Conservation (phyloP, 92 coral and sea anemone genomes). For the Bergia puertoricense region DNA sequence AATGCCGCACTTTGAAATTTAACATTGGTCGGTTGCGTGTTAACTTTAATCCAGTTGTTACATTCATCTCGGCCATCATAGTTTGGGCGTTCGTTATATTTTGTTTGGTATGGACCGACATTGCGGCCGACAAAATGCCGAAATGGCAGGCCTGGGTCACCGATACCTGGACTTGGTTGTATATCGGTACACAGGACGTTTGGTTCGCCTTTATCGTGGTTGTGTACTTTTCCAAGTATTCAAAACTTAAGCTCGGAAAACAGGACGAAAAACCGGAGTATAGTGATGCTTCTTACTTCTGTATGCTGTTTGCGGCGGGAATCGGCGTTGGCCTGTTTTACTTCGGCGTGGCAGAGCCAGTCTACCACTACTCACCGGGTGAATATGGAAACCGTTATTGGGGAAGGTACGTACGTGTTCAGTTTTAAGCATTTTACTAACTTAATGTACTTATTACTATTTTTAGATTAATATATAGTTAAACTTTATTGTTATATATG, state of each 20-base stretch:
- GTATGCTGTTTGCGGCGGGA: slow-evolving; percentile 53
- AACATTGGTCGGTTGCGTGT: slow-evolving; percentile 47
- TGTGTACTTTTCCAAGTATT: slow-evolving; percentile 48
- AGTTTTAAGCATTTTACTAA: too few species aligned
- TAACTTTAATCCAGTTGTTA: slow-evolving; percentile 12
- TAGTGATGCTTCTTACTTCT: slow-evolving; percentile 41
- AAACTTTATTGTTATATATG: too few species aligned
- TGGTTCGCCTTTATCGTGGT: slow-evolving; percentile 37
- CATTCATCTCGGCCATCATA: slow-evolving; percentile 52
- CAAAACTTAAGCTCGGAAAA: slow-evolving; percentile 40
- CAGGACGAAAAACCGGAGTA: slow-evolving; percentile 45
- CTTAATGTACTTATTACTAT: too few species aligned
- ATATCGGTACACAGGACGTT: neutral
- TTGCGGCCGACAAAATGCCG: slow-evolving; percentile 24
- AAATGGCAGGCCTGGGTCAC: slow-evolving; percentile 18
- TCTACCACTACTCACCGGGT: slow-evolving; percentile 38
- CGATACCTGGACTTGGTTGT: neutral
- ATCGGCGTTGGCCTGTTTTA: slow-evolving; percentile 54
- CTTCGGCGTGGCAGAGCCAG: slow-evolving; percentile 47
- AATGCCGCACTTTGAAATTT: slow-evolving; percentile 3
- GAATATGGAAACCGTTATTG: slow-evolving; percentile 33
- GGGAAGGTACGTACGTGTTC: slow-evolving; percentile 42
- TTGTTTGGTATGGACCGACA: slow-evolving; percentile 34
- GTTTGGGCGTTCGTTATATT: slow-evolving; percentile 69
- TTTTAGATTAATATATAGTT: too few species aligned